Base-by-base conservation (phyloP, 2,113 vertebrate genomes). In the Tapirus terrestris region DNA sequence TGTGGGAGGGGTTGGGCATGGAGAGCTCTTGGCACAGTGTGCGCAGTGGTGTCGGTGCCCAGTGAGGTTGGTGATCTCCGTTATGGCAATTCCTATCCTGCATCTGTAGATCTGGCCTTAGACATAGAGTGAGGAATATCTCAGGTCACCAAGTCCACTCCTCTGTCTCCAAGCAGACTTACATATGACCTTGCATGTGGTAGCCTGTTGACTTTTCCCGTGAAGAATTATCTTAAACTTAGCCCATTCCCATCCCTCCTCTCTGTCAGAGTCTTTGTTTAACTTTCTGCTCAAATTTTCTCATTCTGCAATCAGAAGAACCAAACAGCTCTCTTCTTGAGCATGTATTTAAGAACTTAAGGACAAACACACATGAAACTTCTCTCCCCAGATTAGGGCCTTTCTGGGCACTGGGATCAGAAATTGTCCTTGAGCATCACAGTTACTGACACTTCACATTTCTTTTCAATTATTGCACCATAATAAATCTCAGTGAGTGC, bases 1-100 rank as follows among this genome's bases (percentile, higher is more conserved):
- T 33, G 17, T 65, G 43, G 36, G 31, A 48, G 11, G 20, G 53
- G 0, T 8, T 10, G 6, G 48, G 33, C 29, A 2, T 39, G 31
- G 5, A 20, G 20, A 58, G 27, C 16, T 13, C 61, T 53, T 31
- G 61, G 53, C 80, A 13, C 39, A 60, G 58, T 12, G 8, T 9
- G n/a, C 33, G 17, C 31, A 2, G 0, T 33, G n/a, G 6, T 0
- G 0, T 27, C 23, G 6, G 36, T 45, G 21, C 53, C 43, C 61
- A 17, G 29, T 17, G 48, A 20, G 27, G 25, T 7, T 18, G 61
- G 88, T 16, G 0, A 7, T 75, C 27, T 36, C 48, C n/a, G 13
- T 43, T 29, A 3, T 25, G 21, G 33, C 33, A 39, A 5, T n/a
- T 73, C 67, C 63, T 33, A 23, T 17, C 16, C 53, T 63, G 20